phyloP scores from a whole-genome alignment of 2,888 invertebrate genomes.

The Coremacera marginata region DNA sequence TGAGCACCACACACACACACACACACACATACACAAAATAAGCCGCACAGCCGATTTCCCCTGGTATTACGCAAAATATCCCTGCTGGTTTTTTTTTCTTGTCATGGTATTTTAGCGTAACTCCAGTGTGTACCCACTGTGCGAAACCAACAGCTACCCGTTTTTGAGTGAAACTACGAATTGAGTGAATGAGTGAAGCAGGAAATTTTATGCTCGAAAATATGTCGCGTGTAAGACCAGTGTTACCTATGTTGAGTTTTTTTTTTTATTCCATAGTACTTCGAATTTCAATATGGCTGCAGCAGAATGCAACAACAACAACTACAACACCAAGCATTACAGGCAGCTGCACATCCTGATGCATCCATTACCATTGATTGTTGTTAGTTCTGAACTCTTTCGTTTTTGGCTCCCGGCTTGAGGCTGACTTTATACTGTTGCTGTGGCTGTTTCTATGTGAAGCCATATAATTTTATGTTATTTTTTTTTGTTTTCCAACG shows the following conservation, averaged over 20 bases:
- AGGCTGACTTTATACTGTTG: slow-evolving; percentile 13
- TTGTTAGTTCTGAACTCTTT: not conserved
- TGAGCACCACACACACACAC: not conserved
- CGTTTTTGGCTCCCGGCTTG: slow-evolving; percentile 5
- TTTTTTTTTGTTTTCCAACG: slow-evolving; percentile 28
- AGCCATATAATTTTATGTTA: slow-evolving; percentile 17
- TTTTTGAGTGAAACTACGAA: not conserved
- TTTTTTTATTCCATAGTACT: not conserved
- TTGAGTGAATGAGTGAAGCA: slow-evolving; percentile 1
- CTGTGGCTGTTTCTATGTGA: slow-evolving; percentile 42
- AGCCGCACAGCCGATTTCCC: slow-evolving; percentile 32
- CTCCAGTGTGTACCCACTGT: slow-evolving; percentile 53
- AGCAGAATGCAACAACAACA: slow-evolving; percentile 6
- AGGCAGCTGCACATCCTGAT: slow-evolving; percentile 24
- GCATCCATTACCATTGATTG: slow-evolving; percentile 1
- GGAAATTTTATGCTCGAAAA: not conserved
- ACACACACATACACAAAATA: not conserved
- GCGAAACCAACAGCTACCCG: slow-evolving; percentile 39
- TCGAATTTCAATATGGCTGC: slow-evolving; percentile 17
- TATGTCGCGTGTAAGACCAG: slow-evolving; percentile 11
- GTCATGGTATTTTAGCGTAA: slow-evolving; percentile 56
- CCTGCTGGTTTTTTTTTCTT: slow-evolving; percentile 29
- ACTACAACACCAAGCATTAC: not conserved
- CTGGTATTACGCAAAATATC: slow-evolving; percentile 48
- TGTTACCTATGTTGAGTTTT: slow-evolving; percentile 8